A percentile compares a stretch with the other conserved stretches of the same genome.
These are phyloP conservation scores for Desmodus rotundus DNA, from an alignment of 2,113 vertebrate genomes.

Conservation along the genomic window DNA sequence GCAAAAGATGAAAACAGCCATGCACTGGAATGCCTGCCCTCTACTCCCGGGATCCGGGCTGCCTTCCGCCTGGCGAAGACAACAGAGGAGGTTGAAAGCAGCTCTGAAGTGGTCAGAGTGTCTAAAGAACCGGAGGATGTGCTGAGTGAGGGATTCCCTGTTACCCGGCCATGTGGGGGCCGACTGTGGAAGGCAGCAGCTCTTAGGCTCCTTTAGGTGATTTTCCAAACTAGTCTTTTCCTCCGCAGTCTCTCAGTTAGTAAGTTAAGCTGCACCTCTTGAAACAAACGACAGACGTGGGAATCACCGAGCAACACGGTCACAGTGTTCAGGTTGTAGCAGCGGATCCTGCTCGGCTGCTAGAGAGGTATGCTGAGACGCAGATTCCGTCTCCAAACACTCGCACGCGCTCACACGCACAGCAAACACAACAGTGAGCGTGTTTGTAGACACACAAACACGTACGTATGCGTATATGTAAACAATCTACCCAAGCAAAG, in stretches of 20 bases:
- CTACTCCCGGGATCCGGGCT: rapidly evolving
- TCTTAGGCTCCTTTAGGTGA: not conserved
- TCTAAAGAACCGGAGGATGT: not conserved
- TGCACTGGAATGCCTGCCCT: not conserved
- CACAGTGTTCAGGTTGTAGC: not conserved
- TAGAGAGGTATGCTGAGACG: not conserved
- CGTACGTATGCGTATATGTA: not conserved
- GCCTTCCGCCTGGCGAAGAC: not conserved
- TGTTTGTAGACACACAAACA: not conserved
- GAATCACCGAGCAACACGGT: not conserved
- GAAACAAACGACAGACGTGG: not conserved
- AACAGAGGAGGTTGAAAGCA: not conserved
- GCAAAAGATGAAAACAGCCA: not conserved
- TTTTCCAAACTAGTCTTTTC: not conserved
- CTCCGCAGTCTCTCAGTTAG: not conserved
- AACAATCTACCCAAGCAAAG: not conserved
- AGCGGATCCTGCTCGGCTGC: not conserved
- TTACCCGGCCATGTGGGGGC: rapidly evolving
- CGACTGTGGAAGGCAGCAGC: not conserved
- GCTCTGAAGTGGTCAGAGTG: not conserved
- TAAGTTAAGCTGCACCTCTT: not conserved
- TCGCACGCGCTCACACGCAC: not conserved
- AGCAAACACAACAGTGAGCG: not conserved
- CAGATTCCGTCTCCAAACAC: not conserved
- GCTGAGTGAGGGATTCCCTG: not conserved